A percentile compares a stretch with the other conserved stretches of the same genome.
Conservation (phyloP, 2,113 vertebrate species). For the Cynoglossus semilaevis region DNA sequence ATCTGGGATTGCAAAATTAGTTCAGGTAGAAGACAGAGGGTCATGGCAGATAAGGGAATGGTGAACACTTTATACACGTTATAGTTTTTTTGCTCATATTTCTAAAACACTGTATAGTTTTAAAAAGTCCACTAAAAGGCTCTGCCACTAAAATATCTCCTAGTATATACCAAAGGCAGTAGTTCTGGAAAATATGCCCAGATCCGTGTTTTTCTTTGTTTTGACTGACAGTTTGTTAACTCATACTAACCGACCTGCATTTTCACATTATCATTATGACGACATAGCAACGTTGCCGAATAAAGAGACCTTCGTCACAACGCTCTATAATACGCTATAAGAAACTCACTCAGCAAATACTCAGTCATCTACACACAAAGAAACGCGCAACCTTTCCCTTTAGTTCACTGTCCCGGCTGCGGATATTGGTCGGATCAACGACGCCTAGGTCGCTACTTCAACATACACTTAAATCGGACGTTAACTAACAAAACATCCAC, state of each 20-base stretch:
- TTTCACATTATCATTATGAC: neutral
- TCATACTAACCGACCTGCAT: constrained; percentile 30
- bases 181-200: constrained; percentile 4
- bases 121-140: no score
- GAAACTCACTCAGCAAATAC: neutral
- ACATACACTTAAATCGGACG: constrained; percentile 23
- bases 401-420: constrained; percentile 38
- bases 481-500: constrained; percentile 6
- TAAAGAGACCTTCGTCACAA: neutral
- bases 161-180: neutral
- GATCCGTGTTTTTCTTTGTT: constrained; percentile 5
- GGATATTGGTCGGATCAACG: constrained; percentile 23
- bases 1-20: neutral
- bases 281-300: neutral
- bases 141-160: no score
- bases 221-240: constrained; percentile 29
- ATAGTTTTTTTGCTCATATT: constrained; percentile 1
- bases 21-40: neutral
- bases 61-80: neutral
- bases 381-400: constrained; percentile 39
- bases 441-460: constrained; percentile 24
- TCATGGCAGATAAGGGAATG: neutral
- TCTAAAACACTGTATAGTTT: neutral
- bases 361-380: neutral
- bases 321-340: neutral